A percentile compares a stretch with the other conserved stretches of the same genome.
phyloP scores from a whole-genome alignment of 2,888 invertebrate genomes.

The Parthenolecanium corni region DNA sequence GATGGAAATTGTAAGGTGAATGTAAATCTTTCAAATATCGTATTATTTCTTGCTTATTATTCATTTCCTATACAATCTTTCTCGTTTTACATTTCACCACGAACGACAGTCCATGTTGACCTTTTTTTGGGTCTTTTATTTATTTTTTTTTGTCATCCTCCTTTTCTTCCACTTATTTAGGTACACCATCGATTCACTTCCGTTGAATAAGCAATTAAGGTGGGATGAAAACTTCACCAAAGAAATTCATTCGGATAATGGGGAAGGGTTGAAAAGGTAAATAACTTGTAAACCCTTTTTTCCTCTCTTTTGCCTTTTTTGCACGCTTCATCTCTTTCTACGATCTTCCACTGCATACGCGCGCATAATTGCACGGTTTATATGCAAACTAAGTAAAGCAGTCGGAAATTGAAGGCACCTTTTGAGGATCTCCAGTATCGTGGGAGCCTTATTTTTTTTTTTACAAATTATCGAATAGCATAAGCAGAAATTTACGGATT shows the following conservation, averaged over 20 bases:
- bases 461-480: background rate
- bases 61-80: no score
- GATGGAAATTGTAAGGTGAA: no score
- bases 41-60: no score
- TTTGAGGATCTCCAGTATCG: conserved; percentile 20
- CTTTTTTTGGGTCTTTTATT: background rate
- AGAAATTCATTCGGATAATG: conserved; percentile 4
- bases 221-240: conserved; percentile 16
- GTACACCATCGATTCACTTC: conserved; percentile 8
- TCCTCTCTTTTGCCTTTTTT: no score
- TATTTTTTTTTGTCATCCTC: background rate
- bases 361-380: conserved; percentile 24
- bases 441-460: conserved; percentile 13
- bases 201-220: conserved; percentile 24
- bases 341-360: conserved; percentile 26
- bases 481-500: background rate
- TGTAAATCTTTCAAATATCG: no score
- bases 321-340: background rate
- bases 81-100: no score
- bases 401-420: conserved; percentile 25
- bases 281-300: conserved; percentile 23
- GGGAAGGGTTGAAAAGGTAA: conserved; percentile 22
- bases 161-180: background rate
- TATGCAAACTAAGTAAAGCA: conserved; percentile 23
- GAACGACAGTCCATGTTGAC: background rate